These are phyloP conservation scores for Catocala fraxini DNA, from an alignment of 2,888 invertebrate species.

Conservation along the genomic window DNA sequence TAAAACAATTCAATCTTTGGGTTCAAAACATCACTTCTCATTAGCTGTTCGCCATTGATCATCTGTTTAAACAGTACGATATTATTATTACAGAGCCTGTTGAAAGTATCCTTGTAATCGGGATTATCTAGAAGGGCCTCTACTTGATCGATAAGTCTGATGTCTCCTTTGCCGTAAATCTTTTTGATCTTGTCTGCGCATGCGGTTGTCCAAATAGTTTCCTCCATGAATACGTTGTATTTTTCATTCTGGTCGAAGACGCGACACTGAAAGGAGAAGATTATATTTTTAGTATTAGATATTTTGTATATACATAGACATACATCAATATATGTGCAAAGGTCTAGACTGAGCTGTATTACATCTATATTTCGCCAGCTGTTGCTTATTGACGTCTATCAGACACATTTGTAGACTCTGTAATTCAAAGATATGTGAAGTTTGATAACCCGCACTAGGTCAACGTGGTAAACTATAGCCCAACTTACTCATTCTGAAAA, in stretches of 20 bases:
- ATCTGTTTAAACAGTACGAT: conserved; percentile 52
- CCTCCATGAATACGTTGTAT: conserved; percentile 89
- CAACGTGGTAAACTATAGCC: too few relatives aligned
- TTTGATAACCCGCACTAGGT: too few relatives aligned
- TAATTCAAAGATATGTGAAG: too few relatives aligned
- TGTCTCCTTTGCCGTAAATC: conserved; percentile 8
- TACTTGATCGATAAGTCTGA: conserved; percentile 23
- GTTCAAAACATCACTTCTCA: conserved; percentile 48
- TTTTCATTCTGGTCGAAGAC: conserved; percentile 90
- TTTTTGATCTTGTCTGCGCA: conserved; percentile 61
- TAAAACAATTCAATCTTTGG: conserved; percentile 66
- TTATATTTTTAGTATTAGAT: neutral
- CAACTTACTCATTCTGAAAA: too few relatives aligned
- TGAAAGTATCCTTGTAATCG: conserved; percentile 49
- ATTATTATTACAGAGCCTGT: conserved; percentile 62
- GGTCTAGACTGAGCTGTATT: too few relatives aligned
- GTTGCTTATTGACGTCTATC: too few relatives aligned
- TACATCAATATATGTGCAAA: too few relatives aligned
- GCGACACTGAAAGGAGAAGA: conserved; percentile 74
- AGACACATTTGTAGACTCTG: too few relatives aligned
- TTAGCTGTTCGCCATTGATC: conserved; percentile 26
- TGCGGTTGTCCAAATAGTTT: conserved; percentile 69
- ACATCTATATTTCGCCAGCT: too few relatives aligned
- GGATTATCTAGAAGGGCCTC: conserved; percentile 36
- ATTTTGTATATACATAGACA: neutral